Evolutionary conservation across 1,140 invertebrate genomes (phyloP).

Genomic region (Heliconius himera): DNA sequence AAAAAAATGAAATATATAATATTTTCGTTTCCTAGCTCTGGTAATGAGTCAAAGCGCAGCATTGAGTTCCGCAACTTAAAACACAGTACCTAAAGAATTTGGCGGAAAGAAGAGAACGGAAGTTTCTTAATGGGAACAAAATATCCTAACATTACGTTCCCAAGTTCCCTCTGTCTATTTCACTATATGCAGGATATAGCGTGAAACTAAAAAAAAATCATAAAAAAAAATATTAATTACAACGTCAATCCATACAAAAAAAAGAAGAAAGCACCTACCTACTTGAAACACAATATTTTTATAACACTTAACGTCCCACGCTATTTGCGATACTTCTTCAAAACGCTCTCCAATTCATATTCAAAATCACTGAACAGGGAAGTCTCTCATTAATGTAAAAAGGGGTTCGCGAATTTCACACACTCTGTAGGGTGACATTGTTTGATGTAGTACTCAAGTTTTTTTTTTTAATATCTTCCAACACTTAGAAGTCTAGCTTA

Average conservation of each 20-base stretch:
- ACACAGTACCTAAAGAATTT: too few relatives aligned
- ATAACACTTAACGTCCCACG: constrained; percentile 20
- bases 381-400: constrained; percentile 40
- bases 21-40: too few relatives aligned
- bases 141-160: too few relatives aligned
- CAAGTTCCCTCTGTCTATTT: too few relatives aligned
- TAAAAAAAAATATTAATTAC: neutral
- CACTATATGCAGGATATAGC: too few relatives aligned
- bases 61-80: too few relatives aligned
- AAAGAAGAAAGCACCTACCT: neutral
- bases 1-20: too few relatives aligned
- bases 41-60: too few relatives aligned
- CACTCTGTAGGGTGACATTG: constrained; percentile 35
- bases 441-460: constrained; percentile 32
- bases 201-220: too few relatives aligned
- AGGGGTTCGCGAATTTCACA: constrained; percentile 41
- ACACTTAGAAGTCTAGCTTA: constrained; percentile 27
- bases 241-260: constrained; percentile 1
- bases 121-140: too few relatives aligned
- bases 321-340: constrained; percentile 35
- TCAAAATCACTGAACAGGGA: constrained; percentile 41
- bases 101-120: too few relatives aligned
- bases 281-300: constrained; percentile 20
- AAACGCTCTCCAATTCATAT: constrained; percentile 26
- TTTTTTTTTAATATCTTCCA: constrained; percentile 35